These are phyloP conservation scores for Carapus acus DNA, from an alignment of 2,797 vertebrate genomes.

Conservation along the genomic window DNA sequence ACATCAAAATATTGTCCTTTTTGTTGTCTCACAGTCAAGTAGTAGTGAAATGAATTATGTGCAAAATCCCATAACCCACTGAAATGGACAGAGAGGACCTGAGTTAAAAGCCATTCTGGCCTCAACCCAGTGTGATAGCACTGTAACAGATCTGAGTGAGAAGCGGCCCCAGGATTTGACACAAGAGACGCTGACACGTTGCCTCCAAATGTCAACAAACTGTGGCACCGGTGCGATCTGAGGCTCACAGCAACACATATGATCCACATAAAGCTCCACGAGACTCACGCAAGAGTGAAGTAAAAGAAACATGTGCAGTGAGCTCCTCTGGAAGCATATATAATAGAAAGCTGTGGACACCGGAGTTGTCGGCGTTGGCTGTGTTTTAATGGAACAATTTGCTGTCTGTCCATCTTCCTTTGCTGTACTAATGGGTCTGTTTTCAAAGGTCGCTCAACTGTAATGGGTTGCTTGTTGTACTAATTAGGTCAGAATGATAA, in stretches of 20 bases:
- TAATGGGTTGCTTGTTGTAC: slow-evolving; percentile 37
- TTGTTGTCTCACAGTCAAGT: no score
- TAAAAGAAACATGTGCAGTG: slow-evolving; percentile 9
- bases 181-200: slow-evolving; percentile 13
- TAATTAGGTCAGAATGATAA: slow-evolving; percentile 50
- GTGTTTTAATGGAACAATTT: slow-evolving; percentile 22
- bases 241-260: background rate
- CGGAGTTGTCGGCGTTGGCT: slow-evolving; percentile 11
- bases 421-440: slow-evolving; percentile 38
- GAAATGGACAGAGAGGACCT: no score
- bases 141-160: background rate
- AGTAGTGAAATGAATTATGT: no score
- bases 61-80: no score
- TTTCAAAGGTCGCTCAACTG: slow-evolving; percentile 42
- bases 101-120: background rate
- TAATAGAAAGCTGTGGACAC: background rate
- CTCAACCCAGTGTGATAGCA: slow-evolving; percentile 5
- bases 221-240: slow-evolving; percentile 2
- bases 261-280: slow-evolving; percentile 4
- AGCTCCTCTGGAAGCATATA: slow-evolving; percentile 4
- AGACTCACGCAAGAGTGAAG: background rate
- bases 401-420: slow-evolving; percentile 9
- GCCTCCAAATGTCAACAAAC: slow-evolving; percentile 29
- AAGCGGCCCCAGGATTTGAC: slow-evolving; percentile 9
- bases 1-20: no score